Conservation (phyloP, 2,797 vertebrate genomes). For the Megalops cyprinoides region DNA sequence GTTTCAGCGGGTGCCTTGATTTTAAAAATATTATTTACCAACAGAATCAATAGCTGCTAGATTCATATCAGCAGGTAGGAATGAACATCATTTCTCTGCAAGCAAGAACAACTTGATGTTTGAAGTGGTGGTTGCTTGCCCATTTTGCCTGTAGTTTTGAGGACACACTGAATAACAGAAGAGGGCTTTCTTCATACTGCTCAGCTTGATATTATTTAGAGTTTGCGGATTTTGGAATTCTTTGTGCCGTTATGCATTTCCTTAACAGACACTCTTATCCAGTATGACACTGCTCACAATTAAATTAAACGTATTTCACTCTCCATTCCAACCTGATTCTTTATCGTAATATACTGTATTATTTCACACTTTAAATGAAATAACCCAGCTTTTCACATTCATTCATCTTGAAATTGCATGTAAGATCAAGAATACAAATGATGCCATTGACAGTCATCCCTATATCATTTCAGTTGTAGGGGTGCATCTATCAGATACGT, state of each 20-base stretch:
- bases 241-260: not conserved
- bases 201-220: conserved; percentile 28
- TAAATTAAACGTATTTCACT: too few relatives aligned
- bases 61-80: not conserved
- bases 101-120: not conserved
- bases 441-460: too few relatives aligned
- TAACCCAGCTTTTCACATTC: too few relatives aligned
- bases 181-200: not conserved
- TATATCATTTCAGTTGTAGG: too few relatives aligned
- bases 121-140: not conserved
- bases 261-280: too few relatives aligned
- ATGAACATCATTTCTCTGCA: not conserved
- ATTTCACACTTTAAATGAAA: too few relatives aligned
- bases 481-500: too few relatives aligned
- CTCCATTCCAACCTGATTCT: too few relatives aligned
- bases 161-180: conserved; percentile 28
- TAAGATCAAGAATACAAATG: too few relatives aligned
- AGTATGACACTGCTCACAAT: too few relatives aligned
- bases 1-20: not conserved
- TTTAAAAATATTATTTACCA: not conserved
- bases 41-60: not conserved
- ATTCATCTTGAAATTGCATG: too few relatives aligned
- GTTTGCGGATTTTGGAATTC: conserved; percentile 42
- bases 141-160: conserved; percentile 20
- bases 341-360: too few relatives aligned